Conservation (phyloP, 2,113 vertebrate genomes). For the Pomatorhinus ruficollis region DNA sequence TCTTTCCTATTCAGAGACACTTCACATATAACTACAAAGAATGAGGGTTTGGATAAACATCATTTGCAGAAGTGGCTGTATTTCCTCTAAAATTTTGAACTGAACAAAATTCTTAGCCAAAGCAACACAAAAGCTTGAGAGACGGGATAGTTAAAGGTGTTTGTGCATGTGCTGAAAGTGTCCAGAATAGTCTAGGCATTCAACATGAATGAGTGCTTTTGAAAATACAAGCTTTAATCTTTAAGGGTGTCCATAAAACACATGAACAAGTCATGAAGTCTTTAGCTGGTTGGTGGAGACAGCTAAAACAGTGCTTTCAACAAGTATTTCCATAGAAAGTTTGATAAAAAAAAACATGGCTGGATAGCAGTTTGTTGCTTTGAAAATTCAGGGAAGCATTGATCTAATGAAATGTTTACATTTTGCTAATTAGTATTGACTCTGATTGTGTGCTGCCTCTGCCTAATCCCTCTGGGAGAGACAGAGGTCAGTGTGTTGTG, state of each 20-base stretch:
- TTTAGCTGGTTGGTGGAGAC: background rate
- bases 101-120: background rate
- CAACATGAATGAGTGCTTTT: background rate
- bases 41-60: background rate
- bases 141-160: background rate
- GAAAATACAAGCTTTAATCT: background rate
- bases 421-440: conserved; percentile 54
- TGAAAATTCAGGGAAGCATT: background rate
- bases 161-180: background rate
- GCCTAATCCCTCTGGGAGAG: background rate
- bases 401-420: conserved; percentile 52
- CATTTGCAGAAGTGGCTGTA: background rate
- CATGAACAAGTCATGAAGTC: background rate
- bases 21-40: background rate
- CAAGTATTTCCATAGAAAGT: background rate
- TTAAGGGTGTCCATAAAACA: background rate
- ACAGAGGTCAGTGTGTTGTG: conserved; percentile 23
- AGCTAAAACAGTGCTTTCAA: background rate
- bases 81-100: background rate
- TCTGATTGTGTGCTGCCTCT: background rate
- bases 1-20: background rate
- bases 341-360: background rate
- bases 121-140: background rate
- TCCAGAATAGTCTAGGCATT: background rate
- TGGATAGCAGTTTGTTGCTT: background rate